A percentile compares a stretch with the other conserved stretches of the same genome.
phyloP scores from a whole-genome alignment of 2,888 invertebrate genomes.

The Mystacides longicornis region DNA sequence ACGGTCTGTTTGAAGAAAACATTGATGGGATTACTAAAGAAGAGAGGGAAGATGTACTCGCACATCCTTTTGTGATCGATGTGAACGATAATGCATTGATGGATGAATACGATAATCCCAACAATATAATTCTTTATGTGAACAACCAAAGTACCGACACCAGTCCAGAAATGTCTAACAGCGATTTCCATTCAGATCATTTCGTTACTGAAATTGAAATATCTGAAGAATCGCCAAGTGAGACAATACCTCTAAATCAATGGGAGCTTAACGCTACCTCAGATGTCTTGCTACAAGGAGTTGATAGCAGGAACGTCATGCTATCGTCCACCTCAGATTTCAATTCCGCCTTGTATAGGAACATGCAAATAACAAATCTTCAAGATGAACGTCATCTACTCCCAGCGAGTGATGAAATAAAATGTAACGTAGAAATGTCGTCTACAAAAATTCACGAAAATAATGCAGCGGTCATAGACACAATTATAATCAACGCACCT shows the following conservation, averaged over 20 bases:
- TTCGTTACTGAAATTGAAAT: too few species aligned
- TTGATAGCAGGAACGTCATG: not conserved
- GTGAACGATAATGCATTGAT: not conserved
- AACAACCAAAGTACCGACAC: not conserved
- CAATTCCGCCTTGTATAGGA: too few species aligned
- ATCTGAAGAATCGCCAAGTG: too few species aligned
- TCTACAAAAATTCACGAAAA: constrained; percentile 11
- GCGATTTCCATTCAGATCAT: too few species aligned
- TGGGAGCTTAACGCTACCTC: too few species aligned
- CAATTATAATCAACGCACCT: constrained; percentile 4
- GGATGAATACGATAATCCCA: not conserved
- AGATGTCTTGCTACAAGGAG: too few species aligned
- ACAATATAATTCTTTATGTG: not conserved
- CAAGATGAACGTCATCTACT: not conserved
- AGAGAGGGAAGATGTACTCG: too few species aligned
- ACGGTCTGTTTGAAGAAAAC: not conserved
- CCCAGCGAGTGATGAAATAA: constrained; percentile 4
- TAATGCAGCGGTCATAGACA: constrained; percentile 12
- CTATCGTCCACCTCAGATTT: too few species aligned
- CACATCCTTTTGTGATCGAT: not conserved
- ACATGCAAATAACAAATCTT: too few species aligned
- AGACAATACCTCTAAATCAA: too few species aligned
- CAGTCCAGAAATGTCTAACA: too few species aligned
- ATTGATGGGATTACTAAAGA: not conserved
- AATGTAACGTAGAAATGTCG: constrained; percentile 1